Evolutionary conservation across 2,797 vertebrate species (phyloP), one percentile per base, ranked within the genome.

Genomic region (Enteromius paludinosus): DNA sequence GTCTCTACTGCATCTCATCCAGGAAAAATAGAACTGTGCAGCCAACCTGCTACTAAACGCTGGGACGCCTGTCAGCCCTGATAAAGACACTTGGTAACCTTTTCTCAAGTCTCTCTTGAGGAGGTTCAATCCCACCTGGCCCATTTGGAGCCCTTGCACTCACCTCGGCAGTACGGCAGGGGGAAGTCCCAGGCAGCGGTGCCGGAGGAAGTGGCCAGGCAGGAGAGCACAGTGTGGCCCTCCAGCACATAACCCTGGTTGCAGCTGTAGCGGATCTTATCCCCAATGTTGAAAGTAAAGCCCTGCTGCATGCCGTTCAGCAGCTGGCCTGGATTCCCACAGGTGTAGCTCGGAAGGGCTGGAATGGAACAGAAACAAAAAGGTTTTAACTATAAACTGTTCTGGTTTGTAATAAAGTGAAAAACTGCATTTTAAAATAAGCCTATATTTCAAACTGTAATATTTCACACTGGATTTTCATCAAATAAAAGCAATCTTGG

Each of bases 241-340:
- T 99, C 98, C 89, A 99, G 87, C 86, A 99, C 96, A 59, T 96
- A 98, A 66, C 98, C 98, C 0, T 93, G 92, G 54, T 96, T 97
- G 90, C 98, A 99, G 95, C 97, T 97, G 91, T 97, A 99, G 72
- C 97, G 96, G 91, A 99, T 97, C 92, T 97, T 98, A 94, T 99
- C 97, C 1, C 98, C 98, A 0, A 99, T 94, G 91, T 96, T 98
- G 94, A 98, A 99, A 1, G 96, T 97, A 0, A 95, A 94, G 4
- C 98, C 98, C 54, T 99, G 98, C 91, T 98, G 98, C 83, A 97
- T 80, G 73, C 98, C 98, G 0, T 99, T 98, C 89, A 94, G 93
- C 83, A 99, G 95, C 88, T 95, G 93, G 35, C 98, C 98, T 0
- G 98, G 98, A 87, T 98, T 99, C 77, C 98, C 98, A 4, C 98